Base-by-base conservation (phyloP, 2,797 vertebrate species). In the Arvicola amphibius region DNA sequence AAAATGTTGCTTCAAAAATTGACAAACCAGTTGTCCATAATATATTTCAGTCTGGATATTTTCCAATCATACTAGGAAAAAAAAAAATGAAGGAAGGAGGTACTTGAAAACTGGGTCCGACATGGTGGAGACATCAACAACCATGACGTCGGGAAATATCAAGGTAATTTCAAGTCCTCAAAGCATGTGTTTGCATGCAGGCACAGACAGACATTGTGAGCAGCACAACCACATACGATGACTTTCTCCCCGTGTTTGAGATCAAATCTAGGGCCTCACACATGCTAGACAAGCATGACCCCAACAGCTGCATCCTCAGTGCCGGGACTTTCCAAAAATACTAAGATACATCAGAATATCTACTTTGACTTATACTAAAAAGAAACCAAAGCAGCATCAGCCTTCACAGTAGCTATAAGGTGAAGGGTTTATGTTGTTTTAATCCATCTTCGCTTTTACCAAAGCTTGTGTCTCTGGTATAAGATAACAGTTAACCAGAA, bases 1-100 rank as follows among this genome's bases (percentile, higher is more conserved):
- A 91, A 97, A 96, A 96, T 48, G 90, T 94, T 97, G 96, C 92
- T 95, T 96, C 88, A 94, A 88, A 97, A 96, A 94, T 88, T 93
- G 94, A 94, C 91, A 96, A 94, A 91, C 56, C 92, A 93, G 90
- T 90, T 96, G 84, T 88, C 88, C 74, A 95, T 43, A 94, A 46
- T 94, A 96, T 91, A 92, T 94, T 94, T 87, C 25, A 43, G 43
- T 90, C 77, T 96, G 56, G 91, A 67, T 74, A 92, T 77, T 83
- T 90, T 95, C 73, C 79, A 83, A 61, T 95, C 79, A 25, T 80
- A 71, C 71, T 61, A 59, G 34, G 6, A 40, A 17, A n/a, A 61
- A n/a, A 61, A 94, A 1, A 46, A 32, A n/a, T 29, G 17, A 94
- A 12, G 13, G 29, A 79, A 92, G 2, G 53, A 53, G 46, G 43